Base-by-base conservation (phyloP, 2,113 vertebrate species). In the Thryonomys swinderianus region DNA sequence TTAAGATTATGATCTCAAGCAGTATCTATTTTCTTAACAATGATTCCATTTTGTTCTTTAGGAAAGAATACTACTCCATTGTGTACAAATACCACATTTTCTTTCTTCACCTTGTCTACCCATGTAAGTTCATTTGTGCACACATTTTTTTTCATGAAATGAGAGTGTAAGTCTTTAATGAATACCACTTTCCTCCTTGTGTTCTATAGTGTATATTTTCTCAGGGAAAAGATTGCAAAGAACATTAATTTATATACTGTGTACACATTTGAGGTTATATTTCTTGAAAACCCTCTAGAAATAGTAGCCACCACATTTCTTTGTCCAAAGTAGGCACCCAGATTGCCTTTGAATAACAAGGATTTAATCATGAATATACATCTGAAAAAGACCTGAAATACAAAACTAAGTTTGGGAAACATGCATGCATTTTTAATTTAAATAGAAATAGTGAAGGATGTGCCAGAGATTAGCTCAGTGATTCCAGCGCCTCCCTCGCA, bases 121-220 rank as follows among this genome's bases (percentile, higher is more conserved):
- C 23, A 90, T 48, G 42, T 37, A 73, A 71, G 67, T 87, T n/a
- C 3, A 61, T 84, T 57, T 59, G 32, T 74, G 7, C 34, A 64
- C 48, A 78, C 25, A 69, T n/a, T n/a, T 16, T 40, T 69, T 69
- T 9, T 69, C 59, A 86, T 76, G 23, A 62, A 42, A 1, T 51
- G 42, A 73, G 62, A 91, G 34, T 92, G 53, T 85, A 67, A 85
- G 1, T 57, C n/a, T 92, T 85, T 23, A 85, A 27, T 34, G 40
- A 40, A 78, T n/a, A 82, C 93, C 25, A 79, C 76, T 79, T 90
- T 64, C 32, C 57, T 90, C 62, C 12, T 78, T 21, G 86, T 90
- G 32, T 9, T 86, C 32, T 78, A 12, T 25, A 87, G 9, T 90
- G 25, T 4, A 16, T 64, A 51, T 90, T 69, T 95, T 69, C 42